Base-by-base conservation (phyloP, 2,797 vertebrate species). In the Phoxinus dragarum region DNA sequence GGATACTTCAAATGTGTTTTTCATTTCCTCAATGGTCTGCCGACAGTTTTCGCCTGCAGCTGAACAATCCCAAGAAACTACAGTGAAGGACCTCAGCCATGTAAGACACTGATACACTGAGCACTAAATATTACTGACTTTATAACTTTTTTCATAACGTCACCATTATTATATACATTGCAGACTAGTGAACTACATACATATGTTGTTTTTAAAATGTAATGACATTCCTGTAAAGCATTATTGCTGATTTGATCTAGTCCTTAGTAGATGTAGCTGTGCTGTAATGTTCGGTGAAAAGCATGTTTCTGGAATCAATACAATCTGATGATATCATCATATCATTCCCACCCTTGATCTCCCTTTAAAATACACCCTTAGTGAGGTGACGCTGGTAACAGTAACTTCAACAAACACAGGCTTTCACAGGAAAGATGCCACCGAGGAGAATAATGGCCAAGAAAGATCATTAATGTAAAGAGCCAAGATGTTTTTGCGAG, bases 391-490 rank as follows among this genome's bases (percentile, higher is more conserved):
- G 8, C 31, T 83, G 52, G 85, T 71, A 77, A 86, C 66, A 78
- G 80, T 72, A 82, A 86, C 85, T 21, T 61, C 31, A 72, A 72
- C 73, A 82, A 86, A 82, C 64, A 86, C 31, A 68, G n/a, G 36
- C 11, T 74, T 61, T 66, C 42, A n/a, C 34, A 36, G 31, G 23
- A 38, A 71, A 27, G 14, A 27, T 74, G 27, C n/a, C 5, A 47
- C 17, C 2, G 27, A 47, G 42, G 10, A 47, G 27, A 66, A 47
- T 3, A 40, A 47, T 31, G 38, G 16, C 16, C 38, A 78, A 78
- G 14, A 31, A 31, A 27, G 17, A 64, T 78, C 6, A 59, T 61
- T 8, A n/a, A 42, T 16, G 6, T 78, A 11, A 38, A 77, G 75
- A 79, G n/a, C 56, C 76, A 19, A 27, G 6, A 31, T 44, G 56